A percentile compares a stretch with the other conserved stretches of the same genome.
These are phyloP conservation scores for Heliconius hewitsoni DNA, from an alignment of 1,140 invertebrate genomes.

Conservation along the genomic window DNA sequence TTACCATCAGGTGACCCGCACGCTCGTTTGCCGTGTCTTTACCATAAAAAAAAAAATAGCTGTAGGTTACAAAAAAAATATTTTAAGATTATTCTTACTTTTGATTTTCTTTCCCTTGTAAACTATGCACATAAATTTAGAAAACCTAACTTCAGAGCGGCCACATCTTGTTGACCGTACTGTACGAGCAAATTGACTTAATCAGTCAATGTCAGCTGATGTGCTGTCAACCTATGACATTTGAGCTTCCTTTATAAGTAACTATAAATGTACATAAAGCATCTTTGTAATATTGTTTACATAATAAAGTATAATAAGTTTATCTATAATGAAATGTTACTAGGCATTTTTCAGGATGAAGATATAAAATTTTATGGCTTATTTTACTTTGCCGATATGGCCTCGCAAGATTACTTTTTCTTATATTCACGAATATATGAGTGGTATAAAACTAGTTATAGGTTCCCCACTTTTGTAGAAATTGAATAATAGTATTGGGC, in stretches of 20 bases:
- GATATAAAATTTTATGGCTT: not conserved
- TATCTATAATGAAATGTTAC: not conserved
- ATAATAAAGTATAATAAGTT: not conserved
- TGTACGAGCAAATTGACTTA: constrained; percentile 20
- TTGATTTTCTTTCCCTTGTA: too few relatives aligned
- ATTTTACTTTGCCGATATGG: not conserved
- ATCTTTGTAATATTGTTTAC: too few relatives aligned
- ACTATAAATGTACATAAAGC: not conserved
- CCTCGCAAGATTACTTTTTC: not conserved
- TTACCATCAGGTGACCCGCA: too few relatives aligned
- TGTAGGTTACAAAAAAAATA: too few relatives aligned
- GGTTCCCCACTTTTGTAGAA: not conserved
- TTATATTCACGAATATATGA: not conserved
- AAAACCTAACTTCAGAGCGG: too few relatives aligned
- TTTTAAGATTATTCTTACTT: too few relatives aligned
- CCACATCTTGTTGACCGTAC: too few relatives aligned
- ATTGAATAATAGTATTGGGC: too few relatives aligned
- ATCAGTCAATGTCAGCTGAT: constrained; percentile 25
- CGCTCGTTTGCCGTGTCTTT: too few relatives aligned
- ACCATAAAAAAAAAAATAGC: too few relatives aligned
- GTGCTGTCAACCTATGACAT: constrained; percentile 12
- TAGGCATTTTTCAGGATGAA: not conserved
- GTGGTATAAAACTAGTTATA: too few relatives aligned
- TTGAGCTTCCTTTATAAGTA: not conserved
- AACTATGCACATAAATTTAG: too few relatives aligned